Conservation (phyloP, 2,113 vertebrate species). For the Hemiscyllium ocellatum region DNA sequence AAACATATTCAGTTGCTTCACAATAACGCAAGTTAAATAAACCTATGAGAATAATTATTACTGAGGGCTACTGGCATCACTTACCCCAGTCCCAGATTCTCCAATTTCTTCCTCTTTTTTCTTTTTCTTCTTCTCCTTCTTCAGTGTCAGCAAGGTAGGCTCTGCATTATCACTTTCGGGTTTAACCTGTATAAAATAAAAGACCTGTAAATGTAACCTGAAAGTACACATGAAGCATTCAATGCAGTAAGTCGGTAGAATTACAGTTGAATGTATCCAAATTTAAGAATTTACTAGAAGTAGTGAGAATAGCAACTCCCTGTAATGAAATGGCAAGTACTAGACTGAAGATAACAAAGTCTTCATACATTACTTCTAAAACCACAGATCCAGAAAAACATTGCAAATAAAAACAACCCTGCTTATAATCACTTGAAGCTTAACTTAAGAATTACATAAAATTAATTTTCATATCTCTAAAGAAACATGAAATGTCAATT, state of each 20-base stretch:
- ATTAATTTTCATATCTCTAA: neutral
- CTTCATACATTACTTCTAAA: neutral
- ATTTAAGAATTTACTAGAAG: neutral
- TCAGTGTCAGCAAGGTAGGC: neutral
- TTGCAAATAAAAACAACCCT: neutral
- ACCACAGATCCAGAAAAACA: neutral
- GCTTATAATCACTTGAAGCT: neutral
- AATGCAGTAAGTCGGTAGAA: neutral
- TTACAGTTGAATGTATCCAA: neutral
- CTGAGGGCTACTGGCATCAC: neutral
- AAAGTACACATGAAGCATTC: neutral
- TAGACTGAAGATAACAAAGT: neutral
- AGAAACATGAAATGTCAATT: neutral
- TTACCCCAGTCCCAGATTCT: neutral
- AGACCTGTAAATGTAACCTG: neutral
- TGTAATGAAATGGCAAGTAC: neutral
- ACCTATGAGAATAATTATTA: neutral
- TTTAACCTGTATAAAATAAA: neutral
- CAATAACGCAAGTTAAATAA: neutral
- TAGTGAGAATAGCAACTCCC: neutral
- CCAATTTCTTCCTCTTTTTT: neutral
- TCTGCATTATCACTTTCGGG: neutral
- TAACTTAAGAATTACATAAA: neutral
- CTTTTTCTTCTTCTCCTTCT: slow-evolving; percentile 12
- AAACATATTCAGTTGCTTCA: neutral